phyloP scores from a whole-genome alignment of 2,797 vertebrate species.

The Prunella strophiata region DNA sequence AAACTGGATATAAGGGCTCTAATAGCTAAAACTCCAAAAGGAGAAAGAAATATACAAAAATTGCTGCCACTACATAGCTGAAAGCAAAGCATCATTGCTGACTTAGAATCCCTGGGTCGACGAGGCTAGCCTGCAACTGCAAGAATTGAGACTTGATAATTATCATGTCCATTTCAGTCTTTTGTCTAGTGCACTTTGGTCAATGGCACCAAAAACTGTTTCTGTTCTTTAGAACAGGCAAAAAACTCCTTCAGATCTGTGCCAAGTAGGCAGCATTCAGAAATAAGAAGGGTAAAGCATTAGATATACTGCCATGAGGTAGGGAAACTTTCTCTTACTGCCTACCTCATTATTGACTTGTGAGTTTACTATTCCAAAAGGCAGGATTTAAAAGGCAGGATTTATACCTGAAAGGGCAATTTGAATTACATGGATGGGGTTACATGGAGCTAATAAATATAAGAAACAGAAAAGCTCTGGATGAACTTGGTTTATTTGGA shows the following conservation, averaged over 20 bases:
- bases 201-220: not conserved
- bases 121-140: not conserved
- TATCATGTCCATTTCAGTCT: not conserved
- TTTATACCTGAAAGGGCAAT: not conserved
- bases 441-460: not conserved
- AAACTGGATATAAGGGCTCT: not conserved
- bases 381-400: not conserved
- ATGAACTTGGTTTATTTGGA: not conserved
- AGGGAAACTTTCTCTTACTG: not conserved
- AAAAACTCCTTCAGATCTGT: not conserved
- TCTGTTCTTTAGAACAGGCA: not conserved
- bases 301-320: not conserved
- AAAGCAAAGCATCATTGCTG: not conserved
- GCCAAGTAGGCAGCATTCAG: not conserved
- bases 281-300: not conserved
- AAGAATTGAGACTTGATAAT: not conserved
- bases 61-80: not conserved
- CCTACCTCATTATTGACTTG: not conserved
- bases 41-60: not conserved
- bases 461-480: not conserved
- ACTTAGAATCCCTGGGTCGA: not conserved
- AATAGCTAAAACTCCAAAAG: not conserved
- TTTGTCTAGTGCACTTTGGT: not conserved
- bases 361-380: not conserved
- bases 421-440: not conserved